These are phyloP conservation scores for Mizuhopecten yessoensis DNA, from an alignment of 1,140 invertebrate genomes.

Conservation along the genomic window DNA sequence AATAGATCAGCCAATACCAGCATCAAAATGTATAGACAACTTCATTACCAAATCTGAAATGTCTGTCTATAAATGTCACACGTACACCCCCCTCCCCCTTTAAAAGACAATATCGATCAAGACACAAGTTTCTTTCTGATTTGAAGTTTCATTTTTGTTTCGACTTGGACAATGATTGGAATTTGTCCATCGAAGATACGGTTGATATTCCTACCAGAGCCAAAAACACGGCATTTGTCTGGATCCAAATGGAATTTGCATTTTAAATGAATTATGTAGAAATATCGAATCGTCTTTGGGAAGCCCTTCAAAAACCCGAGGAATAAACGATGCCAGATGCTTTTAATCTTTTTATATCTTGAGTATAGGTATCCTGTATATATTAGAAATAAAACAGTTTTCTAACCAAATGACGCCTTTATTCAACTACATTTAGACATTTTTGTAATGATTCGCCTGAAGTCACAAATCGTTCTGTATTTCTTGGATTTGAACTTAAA, in stretches of 20 bases:
- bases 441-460: too few relatives aligned
- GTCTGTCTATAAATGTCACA: too few relatives aligned
- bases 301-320: not conserved
- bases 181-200: not conserved
- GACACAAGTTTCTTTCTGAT: too few relatives aligned
- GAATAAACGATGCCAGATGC: not conserved
- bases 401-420: not conserved
- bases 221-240: not conserved
- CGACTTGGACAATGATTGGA: not conserved
- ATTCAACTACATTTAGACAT: not conserved
- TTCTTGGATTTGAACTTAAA: too few relatives aligned
- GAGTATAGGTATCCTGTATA: not conserved
- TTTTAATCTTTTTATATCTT: constrained; percentile 25
- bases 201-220: not conserved
- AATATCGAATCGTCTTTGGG: not conserved
- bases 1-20: too few relatives aligned
- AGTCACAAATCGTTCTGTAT: too few relatives aligned
- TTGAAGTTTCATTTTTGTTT: too few relatives aligned
- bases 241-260: constrained; percentile 23
- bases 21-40: too few relatives aligned
- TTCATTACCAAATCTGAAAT: too few relatives aligned
- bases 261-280: not conserved
- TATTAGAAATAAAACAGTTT: not conserved
- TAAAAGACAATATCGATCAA: too few relatives aligned
- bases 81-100: too few relatives aligned